Percentiles rank a stretch among this genome's conserved stretches.
phyloP scores from a whole-genome alignment of 2,888 invertebrate genomes.

The Chorisops tibialis region DNA sequence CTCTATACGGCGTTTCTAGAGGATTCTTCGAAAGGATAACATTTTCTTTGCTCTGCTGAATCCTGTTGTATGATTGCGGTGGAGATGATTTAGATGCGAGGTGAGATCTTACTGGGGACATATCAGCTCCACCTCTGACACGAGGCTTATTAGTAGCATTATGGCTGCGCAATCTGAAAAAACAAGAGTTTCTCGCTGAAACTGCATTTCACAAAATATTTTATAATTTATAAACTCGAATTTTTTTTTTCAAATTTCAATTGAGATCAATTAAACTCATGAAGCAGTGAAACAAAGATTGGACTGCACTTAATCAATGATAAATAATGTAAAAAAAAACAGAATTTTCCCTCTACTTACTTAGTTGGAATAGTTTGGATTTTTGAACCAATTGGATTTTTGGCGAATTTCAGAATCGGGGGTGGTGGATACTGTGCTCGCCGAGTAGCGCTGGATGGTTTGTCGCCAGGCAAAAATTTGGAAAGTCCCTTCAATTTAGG shows the following conservation, averaged over 20 bases:
- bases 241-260: too few species aligned
- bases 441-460: background rate
- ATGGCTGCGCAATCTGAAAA: background rate
- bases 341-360: too few species aligned
- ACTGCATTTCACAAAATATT: background rate
- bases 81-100: background rate
- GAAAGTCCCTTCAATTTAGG: background rate
- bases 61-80: background rate
- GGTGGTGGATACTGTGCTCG: too few species aligned
- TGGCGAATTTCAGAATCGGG: too few species aligned
- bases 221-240: too few species aligned
- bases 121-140: background rate
- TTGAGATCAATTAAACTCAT: too few species aligned
- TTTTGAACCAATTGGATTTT: too few species aligned
- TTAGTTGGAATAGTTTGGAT: too few species aligned
- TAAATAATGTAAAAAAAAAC: background rate
- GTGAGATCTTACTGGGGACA: background rate
- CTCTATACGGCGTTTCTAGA: background rate
- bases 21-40: too few species aligned
- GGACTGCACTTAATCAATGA: background rate
- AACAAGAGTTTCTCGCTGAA: background rate
- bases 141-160: background rate
- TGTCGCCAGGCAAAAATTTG: background rate
- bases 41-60: background rate
- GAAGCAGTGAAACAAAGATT: background rate